Conservation (phyloP, 2,797 vertebrate genomes). For the Tapera naevia region DNA sequence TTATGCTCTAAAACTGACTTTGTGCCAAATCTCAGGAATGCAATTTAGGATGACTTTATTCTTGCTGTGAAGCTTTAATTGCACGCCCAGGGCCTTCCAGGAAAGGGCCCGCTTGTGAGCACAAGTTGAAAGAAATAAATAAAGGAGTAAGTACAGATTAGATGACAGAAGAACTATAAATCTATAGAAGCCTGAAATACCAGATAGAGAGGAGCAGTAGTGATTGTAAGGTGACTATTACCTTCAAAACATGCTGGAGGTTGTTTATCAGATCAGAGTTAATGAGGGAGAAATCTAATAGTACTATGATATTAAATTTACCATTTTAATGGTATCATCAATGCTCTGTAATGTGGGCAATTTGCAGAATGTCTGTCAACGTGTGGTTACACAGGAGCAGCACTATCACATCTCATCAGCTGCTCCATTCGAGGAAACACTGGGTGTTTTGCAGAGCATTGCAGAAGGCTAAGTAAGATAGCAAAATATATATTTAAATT, state of each 20-base stretch:
- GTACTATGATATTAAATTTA: slow-evolving; percentile 40
- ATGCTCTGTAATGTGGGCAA: slow-evolving; percentile 40
- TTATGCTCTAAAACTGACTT: not conserved
- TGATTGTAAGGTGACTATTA: slow-evolving; percentile 53
- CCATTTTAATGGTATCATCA: slow-evolving; percentile 56
- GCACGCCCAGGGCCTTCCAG: not conserved
- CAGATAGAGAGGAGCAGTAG: slow-evolving; percentile 11
- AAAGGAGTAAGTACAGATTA: slow-evolving; percentile 36
- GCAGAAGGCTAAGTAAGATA: not conserved
- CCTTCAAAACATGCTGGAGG: slow-evolving; percentile 42
- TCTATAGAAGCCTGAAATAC: slow-evolving; percentile 11
- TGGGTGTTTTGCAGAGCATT: not conserved
- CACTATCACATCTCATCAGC: not conserved
- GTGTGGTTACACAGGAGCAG: not conserved
- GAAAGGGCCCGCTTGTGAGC: slow-evolving; percentile 6
- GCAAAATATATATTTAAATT: not conserved
- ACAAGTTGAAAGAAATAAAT: slow-evolving; percentile 37
- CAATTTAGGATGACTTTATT: not conserved
- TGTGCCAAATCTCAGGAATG: not conserved
- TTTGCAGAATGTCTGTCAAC: slow-evolving; percentile 35
- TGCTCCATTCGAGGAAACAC: not conserved
- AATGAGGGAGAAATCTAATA: slow-evolving; percentile 59
- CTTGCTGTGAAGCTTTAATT: not conserved
- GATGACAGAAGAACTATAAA: slow-evolving; percentile 39
- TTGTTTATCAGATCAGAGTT: slow-evolving; percentile 60